These are phyloP conservation scores for Oscheius sp. DNA, from an alignment of 1,140 invertebrate genomes.

Conservation along the genomic window DNA sequence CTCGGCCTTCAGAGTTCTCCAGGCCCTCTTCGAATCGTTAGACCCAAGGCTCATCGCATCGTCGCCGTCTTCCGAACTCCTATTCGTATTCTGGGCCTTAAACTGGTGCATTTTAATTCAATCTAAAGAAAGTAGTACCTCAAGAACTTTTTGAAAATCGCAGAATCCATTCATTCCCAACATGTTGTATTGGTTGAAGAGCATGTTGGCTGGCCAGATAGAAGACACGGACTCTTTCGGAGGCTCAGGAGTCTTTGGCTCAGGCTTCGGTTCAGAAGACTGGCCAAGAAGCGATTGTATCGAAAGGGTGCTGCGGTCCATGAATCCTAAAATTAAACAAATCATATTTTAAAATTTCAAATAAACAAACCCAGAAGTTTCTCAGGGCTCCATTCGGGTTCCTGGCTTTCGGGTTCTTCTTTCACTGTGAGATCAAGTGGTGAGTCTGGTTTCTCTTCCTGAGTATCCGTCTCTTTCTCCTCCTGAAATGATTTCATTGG, in stretches of 20 bases:
- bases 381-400: constrained; percentile 24
- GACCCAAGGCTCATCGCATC: constrained; percentile 21
- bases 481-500: background rate
- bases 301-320: background rate
- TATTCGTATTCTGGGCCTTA: background rate
- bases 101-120: too few species aligned
- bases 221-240: constrained; percentile 7
- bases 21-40: constrained; percentile 43
- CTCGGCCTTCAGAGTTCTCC: constrained; percentile 63
- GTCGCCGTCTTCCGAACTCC: constrained; percentile 14
- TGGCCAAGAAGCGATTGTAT: constrained; percentile 4
- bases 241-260: constrained; percentile 3
- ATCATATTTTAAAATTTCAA: background rate
- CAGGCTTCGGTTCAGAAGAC: background rate
- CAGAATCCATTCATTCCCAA: constrained; percentile 21
- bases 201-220: constrained; percentile 36
- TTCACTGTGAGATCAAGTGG: constrained; percentile 20
- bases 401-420: constrained; percentile 7
- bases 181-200: constrained; percentile 8
- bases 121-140: too few species aligned
- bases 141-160: constrained; percentile 49
- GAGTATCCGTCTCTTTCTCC: constrained; percentile 14
- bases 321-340: background rate
- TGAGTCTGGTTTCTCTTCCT: constrained; percentile 12
- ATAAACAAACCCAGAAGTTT: constrained; percentile 16